Conservation (phyloP, 2,797 vertebrate genomes). For the Carcharodon carcharias region DNA sequence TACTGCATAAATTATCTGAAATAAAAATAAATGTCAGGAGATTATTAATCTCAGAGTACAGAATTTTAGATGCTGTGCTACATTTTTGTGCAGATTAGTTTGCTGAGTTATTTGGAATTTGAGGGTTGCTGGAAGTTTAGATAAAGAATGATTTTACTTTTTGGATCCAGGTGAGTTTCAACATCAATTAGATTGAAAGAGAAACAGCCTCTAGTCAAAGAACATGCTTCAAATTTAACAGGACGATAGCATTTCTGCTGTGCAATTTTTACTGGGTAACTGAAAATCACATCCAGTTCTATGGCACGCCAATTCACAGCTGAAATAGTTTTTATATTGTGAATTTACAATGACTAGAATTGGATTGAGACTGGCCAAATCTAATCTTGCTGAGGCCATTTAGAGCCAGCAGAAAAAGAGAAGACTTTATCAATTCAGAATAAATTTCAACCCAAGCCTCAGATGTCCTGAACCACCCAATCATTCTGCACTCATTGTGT, state of each 20-base stretch:
- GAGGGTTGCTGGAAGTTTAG: background rate
- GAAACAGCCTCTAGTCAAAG: background rate
- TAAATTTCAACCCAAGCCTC: background rate
- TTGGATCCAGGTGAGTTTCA: background rate
- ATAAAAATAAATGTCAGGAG: background rate
- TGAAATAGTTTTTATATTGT: conserved; percentile 20
- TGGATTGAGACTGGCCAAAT: background rate
- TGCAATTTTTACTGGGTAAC: conserved; percentile 9
- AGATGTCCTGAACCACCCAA: background rate
- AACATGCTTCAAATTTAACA: background rate
- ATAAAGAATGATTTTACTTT: background rate
- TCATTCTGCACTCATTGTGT: background rate
- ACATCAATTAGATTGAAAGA: background rate
- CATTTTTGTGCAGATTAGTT: background rate
- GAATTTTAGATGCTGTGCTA: background rate
- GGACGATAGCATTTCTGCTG: background rate
- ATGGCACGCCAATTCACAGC: conserved; percentile 2
- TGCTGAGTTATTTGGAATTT: background rate
- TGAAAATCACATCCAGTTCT: conserved; percentile 16
- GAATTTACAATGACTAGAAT: background rate
- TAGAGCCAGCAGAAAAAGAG: background rate
- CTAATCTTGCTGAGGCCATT: background rate
- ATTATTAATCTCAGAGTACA: background rate
- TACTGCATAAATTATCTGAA: too few species aligned
- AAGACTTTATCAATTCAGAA: conserved; percentile 2